Base-by-base conservation (phyloP, 2,797 vertebrate genomes). In the Silurus aristotelis region DNA sequence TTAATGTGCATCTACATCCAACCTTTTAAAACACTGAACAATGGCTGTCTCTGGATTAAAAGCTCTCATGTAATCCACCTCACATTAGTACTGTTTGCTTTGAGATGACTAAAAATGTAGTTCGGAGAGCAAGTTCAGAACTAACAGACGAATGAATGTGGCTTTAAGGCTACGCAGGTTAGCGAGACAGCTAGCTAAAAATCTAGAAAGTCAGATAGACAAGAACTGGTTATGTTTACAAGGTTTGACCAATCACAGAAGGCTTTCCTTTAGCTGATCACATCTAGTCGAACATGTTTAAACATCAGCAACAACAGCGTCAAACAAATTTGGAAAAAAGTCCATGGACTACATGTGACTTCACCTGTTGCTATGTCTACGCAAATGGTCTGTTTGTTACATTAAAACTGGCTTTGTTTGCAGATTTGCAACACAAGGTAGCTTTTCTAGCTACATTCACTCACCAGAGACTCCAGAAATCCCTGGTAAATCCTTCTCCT, bases 11-110 rank as follows among this genome's bases (percentile, higher is more conserved):
- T 43, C 43, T 70, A 64, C 48, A 56, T 70, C 48, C 56, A 72
- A 31, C 52, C 56, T 56, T 82, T 68, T 82, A 38, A 82, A 71
- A 72, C 48, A 60, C 46, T 27, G 72, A 68, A 76, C 75, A 87
- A 86, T 84, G 72, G 58, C 70, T 63, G 72, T 73, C 67, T 71
- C 75, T 31, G 22, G 63, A 79, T 55, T 64, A 80, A 80, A 80
- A 80, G 61, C 61, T 17, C 77, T 80, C 3, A 8, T 80, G 61
- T 80, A 80, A 80, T 64, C 38, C 31, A 1, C 38, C 77, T 48
- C 60, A 64, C 77, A 80, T 80, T 64, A 80, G 13, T 17, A 25
- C 14, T 80, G 77, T 80, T 80, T 80, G 77, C 77, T n/a, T 5
- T 64, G 77, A 80, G 22, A 80, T 80, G 77, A 64, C 38, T 63